Base-by-base conservation (phyloP, 2,113 vertebrate species). In the Thryonomys swinderianus region DNA sequence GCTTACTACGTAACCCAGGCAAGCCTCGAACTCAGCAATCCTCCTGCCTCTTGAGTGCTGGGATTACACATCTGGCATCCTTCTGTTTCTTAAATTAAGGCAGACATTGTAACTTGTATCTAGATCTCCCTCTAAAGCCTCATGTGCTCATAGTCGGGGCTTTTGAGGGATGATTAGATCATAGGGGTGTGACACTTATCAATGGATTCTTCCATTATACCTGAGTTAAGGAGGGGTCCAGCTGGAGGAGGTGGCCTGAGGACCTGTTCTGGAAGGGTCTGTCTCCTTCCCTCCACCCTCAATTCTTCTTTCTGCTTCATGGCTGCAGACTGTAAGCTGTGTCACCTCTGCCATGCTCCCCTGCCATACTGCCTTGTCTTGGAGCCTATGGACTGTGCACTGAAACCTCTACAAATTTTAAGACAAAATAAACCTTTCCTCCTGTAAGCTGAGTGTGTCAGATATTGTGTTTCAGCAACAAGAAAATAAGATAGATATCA, bases 71-170 rank as follows among this genome's bases (percentile, higher is more conserved):
- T n/a, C n/a, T n/a, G n/a, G n/a, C 69, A 42, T 42, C 59, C 88
- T 97, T 97, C 69, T 7, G 53, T 92, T 79, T 95, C 92, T 91
- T 80, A 87, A n/a, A 37, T 20, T 34, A 37, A 69, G 34, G 17
- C 18, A 69, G 34, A 69, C 7, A 73, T 71, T 40, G 37, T 71
- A 20, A 40, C 40, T 23, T 71, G 23, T 23, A 42, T 42, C 67
- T 71, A 71, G 67, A 71, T 71, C n/a, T 23, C 18, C n/a, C 18
- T 12, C 27, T 13, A 37, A 69, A 71, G 67, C 67, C 37, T 71
- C 67, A 23, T 40, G 20, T 40, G 10, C 69, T 42, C 21, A 73
- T 42, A 25, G 21, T 4, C 25, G 69, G 69, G 66, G 7, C 34
- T 69, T n/a, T 69, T 69, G 34, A 34, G 67, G n/a, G 17, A n/a